These are phyloP conservation scores for Phalanger gymnotis DNA, from an alignment of 2,797 vertebrate genomes.

Conservation along the genomic window DNA sequence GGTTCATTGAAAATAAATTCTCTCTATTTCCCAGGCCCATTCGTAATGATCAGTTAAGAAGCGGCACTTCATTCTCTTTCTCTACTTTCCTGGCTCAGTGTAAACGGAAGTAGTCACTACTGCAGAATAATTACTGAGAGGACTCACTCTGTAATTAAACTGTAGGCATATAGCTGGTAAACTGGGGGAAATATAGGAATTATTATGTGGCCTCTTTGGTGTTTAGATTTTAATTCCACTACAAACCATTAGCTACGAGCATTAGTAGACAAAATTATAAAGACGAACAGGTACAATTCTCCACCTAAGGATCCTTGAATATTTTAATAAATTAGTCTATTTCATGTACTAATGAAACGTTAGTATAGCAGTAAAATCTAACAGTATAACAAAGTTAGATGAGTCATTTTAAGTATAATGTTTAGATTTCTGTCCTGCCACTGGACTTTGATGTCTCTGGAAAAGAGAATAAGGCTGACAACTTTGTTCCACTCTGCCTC, in stretches of 20 bases:
- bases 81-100: neutral
- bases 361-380: neutral
- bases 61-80: neutral
- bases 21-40: neutral
- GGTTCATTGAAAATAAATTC: neutral
- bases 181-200: neutral
- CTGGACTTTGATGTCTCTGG: neutral
- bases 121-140: neutral
- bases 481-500: neutral
- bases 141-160: neutral
- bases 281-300: neutral
- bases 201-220: neutral
- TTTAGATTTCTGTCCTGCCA: neutral
- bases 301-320: neutral
- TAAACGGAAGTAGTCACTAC: neutral
- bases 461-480: neutral
- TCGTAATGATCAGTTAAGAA: neutral
- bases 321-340: neutral
- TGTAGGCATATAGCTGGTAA: neutral
- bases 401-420: neutral
- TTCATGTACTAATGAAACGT: neutral
- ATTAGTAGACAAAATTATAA: neutral
- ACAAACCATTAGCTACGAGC: neutral
- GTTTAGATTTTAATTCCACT: neutral
- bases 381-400: neutral